Base-by-base conservation (phyloP, 2,888 invertebrate species). In the Cerastis leucographa region DNA sequence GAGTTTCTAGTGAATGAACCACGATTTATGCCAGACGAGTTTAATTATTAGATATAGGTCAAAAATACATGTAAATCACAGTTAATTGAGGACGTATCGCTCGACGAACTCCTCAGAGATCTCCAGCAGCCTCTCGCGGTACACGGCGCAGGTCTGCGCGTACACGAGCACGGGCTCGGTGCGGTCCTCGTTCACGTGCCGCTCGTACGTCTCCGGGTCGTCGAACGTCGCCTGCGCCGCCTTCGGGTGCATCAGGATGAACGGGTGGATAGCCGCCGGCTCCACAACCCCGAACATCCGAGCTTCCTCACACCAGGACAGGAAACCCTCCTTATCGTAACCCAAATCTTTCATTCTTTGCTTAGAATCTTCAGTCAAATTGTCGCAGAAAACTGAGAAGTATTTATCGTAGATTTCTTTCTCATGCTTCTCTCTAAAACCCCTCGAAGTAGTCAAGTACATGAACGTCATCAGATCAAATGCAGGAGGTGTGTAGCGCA, bases 401-500 rank as follows among this genome's bases (percentile, higher is more conserved):
- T 96, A 96, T 46, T 92, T 88, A 1, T 88, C 83, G 3, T 92
- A 87, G 14, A 95, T 74, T 51, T 88, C 85, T 0, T 56, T 80
- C 82, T 95, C 94, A 80, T 94, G 71, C 7, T 85, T 65, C 9
- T 91, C 88, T 4, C 96, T 91, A 69, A 95, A 95, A 7, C 79
- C 76, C 49, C 89, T 89, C 0, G 91, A 88, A 2, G 95, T 95
- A 0, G 91, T 94, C 46, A 94, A 74, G 74, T 95, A 94, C 14
- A 95, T 79, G 35, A 94, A 89, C 0, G 88, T 72, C 89, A 92
- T 93, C 17, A 96, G 75, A 74, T 96, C 96, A 76, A 96, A 95
- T 0, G 95, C 92, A 0, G 96, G 96, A 0, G 96, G 95, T 0
- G 90, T 94, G 82, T 94, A 95, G 2, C 95, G 89, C 7, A 94